Percentiles rank a stretch among this genome's conserved stretches.
Evolutionary conservation across 2,113 vertebrate genomes (phyloP).

Genomic region (Romanogobio albipinnatus): DNA sequence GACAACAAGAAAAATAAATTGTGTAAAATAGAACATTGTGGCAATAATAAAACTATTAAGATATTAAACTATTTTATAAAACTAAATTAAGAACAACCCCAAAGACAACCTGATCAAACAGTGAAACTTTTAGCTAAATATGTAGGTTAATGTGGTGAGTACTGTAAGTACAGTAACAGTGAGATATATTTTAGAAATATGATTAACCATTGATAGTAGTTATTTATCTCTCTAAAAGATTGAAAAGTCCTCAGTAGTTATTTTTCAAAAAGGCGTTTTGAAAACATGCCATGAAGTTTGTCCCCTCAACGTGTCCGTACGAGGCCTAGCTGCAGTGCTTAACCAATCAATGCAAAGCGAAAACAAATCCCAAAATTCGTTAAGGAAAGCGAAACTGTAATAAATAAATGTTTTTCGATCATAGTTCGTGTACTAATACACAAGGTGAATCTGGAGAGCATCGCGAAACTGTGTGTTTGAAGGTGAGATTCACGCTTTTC

Average conservation of each 20-base stretch:
- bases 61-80: too few relatives aligned
- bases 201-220: not conserved
- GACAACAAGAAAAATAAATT: not conserved
- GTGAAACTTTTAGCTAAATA: not conserved
- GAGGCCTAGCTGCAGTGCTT: constrained; percentile 28
- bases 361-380: constrained; percentile 33
- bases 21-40: too few relatives aligned
- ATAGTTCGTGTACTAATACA: not conserved
- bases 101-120: not conserved
- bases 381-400: not conserved
- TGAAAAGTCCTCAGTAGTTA: not conserved
- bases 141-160: not conserved
- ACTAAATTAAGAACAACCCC: not conserved
- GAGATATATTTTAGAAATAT: not conserved
- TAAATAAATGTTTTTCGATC: not conserved
- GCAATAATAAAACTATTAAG: too few relatives aligned
- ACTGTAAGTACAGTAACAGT: too few relatives aligned
- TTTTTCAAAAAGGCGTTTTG: constrained; percentile 30
- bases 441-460: not conserved
- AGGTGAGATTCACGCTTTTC: not conserved
- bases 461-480: not conserved
- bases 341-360: constrained; percentile 2
- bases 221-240: not conserved
- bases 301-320: constrained; percentile 43
- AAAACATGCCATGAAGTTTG: constrained; percentile 24